Evolutionary conservation across 2,888 invertebrate genomes (phyloP), one percentile per base, ranked within the genome.

Genomic region (Pimpla rufipes): DNA sequence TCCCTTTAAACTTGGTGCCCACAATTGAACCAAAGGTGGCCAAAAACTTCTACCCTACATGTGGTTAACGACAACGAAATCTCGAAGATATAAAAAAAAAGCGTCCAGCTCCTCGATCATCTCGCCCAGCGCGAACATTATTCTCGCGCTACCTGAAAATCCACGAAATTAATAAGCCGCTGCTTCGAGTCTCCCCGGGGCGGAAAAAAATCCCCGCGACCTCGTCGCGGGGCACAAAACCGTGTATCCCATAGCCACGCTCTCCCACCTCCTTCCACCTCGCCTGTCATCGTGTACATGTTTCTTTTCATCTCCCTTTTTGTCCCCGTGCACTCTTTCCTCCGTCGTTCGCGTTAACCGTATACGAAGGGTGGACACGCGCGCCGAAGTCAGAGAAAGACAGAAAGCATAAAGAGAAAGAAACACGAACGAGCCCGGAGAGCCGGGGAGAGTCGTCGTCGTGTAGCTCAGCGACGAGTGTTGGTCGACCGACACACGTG

Each of bases 81-180:
- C 7, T 8, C 8, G 18, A 62, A 16, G 3, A 18, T 6, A 23
- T 13, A 45, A 66, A 5, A 40, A 42, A 4, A 29, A 64, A 64
- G 40, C 21, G 40, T 16, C 18, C 35, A n/a, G n/a, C 16, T 62
- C 11, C 35, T 7, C 64, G 42, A 2, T 21, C 10, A 10, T 3
- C 4, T 64, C 21, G 18, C 0, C 29, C 10, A 16, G 2, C 35
- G 10, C 16, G 4, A 42, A 7, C 10, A 42, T 42, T 42, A 62
- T 62, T 62, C 40, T 21, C 50, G 42, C n/a, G 5, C 23, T 66
- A 13, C 35, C 13, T 11, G 21, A 21, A 77, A 78, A 50, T 37
- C 13, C 68, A 40, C 37, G 62, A 37, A 68, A 77, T 68, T 77
- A 77, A 77, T 68, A 37, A 77, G 59, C 40, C n/a, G n/a, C n/a